These are phyloP conservation scores for Apis cerana DNA, from an alignment of 1,140 invertebrate genomes.

Conservation along the genomic window DNA sequence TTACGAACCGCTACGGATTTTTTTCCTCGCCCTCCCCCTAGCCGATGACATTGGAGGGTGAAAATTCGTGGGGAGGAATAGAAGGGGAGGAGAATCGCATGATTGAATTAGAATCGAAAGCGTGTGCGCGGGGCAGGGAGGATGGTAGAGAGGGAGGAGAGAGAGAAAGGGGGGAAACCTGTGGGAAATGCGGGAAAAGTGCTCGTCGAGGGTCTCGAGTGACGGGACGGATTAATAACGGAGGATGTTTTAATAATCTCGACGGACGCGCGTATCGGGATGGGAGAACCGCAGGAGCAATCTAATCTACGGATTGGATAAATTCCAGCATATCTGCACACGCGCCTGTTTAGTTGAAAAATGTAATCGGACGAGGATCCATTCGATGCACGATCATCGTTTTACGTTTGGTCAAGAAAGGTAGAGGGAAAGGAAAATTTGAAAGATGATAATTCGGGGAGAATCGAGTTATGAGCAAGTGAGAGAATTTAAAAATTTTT, in stretches of 20 bases:
- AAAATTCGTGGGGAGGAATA: background rate
- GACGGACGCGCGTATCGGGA: slow-evolving; percentile 5
- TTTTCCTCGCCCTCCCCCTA: background rate
- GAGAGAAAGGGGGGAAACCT: background rate
- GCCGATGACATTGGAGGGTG: background rate
- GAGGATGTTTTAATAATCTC: slow-evolving; percentile 51
- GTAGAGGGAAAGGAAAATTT: background rate
- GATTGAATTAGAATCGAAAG: slow-evolving; percentile 58
- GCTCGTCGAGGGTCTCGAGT: slow-evolving; percentile 25
- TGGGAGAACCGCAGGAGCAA: slow-evolving; percentile 13
- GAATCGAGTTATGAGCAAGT: too few relatives aligned
- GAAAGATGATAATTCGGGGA: too few relatives aligned
- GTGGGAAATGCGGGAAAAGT: slow-evolving; percentile 43
- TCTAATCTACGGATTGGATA: slow-evolving; percentile 36
- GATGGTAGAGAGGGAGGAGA: background rate
- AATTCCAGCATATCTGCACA: slow-evolving; percentile 28
- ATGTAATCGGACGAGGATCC: slow-evolving; percentile 5
- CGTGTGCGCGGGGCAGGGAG: background rate
- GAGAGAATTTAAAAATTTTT: too few relatives aligned
- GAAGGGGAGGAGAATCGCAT: slow-evolving; percentile 27
- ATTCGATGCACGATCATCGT: background rate
- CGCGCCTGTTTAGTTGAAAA: background rate
- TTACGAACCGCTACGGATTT: background rate
- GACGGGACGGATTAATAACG: slow-evolving; percentile 44
- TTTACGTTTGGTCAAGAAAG: background rate